Percentiles rank a stretch among this genome's conserved stretches.
Evolutionary conservation across 2,797 vertebrate species (phyloP).

Genomic region (Neopelma chrysocephalum): DNA sequence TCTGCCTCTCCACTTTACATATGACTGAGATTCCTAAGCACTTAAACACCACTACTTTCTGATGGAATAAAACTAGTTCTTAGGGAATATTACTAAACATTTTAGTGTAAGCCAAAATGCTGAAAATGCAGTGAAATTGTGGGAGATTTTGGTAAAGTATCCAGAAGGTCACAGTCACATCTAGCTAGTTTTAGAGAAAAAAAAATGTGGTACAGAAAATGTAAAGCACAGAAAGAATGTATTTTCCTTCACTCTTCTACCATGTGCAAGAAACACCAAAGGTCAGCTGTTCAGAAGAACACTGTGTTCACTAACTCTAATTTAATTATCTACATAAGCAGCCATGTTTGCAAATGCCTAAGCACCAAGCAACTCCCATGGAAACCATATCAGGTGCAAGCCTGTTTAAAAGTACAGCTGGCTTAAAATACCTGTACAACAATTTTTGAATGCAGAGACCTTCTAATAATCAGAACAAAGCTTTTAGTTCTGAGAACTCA

Average conservation of each 20-base stretch:
- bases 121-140: neutral
- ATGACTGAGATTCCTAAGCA: neutral
- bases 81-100: neutral
- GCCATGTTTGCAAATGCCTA: slow-evolving; percentile 39
- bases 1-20: neutral
- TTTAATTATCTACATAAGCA: slow-evolving; percentile 46
- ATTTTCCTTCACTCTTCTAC: neutral
- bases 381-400: slow-evolving; percentile 37
- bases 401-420: neutral
- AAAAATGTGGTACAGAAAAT: neutral
- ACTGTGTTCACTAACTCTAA: slow-evolving; percentile 2
- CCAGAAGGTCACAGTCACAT: neutral
- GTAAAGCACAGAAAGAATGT: neutral
- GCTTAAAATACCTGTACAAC: neutral
- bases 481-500: neutral
- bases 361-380: slow-evolving; percentile 51
- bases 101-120: neutral
- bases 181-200: neutral
- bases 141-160: neutral
- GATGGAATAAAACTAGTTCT: neutral
- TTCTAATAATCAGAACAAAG: neutral
- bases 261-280: neutral
- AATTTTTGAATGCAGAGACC: neutral
- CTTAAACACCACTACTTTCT: neutral
- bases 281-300: slow-evolving; percentile 21